These are phyloP conservation scores for Mythimna loreyi DNA, from an alignment of 2,888 invertebrate species.

Conservation along the genomic window DNA sequence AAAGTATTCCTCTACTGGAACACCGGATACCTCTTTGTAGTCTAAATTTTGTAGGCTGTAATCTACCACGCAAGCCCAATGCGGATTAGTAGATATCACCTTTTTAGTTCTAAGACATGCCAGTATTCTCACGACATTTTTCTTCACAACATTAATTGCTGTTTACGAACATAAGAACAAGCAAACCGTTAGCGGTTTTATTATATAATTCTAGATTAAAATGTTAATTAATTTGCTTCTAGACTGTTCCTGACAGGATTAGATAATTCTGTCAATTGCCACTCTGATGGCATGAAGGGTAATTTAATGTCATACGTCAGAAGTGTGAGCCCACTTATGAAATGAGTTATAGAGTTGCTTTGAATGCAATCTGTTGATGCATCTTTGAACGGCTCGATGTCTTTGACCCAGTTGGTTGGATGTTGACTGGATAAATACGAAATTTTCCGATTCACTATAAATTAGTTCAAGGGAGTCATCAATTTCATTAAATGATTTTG, in stretches of 20 bases:
- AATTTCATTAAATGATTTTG: too few relatives aligned
- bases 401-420: slow-evolving; percentile 27
- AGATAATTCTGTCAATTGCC: slow-evolving; percentile 50
- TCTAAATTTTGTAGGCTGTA: too few relatives aligned
- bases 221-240: slow-evolving; percentile 39
- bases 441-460: neutral
- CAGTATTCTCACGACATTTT: too few relatives aligned
- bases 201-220: slow-evolving; percentile 9
- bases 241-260: slow-evolving; percentile 29
- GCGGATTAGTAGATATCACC: too few relatives aligned
- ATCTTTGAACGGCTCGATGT: slow-evolving; percentile 4
- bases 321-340: slow-evolving; percentile 4
- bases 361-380: slow-evolving; percentile 12
- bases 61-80: too few relatives aligned
- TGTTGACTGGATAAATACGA: slow-evolving; percentile 7
- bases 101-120: too few relatives aligned
- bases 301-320: slow-evolving; percentile 1
- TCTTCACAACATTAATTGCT: too few relatives aligned
- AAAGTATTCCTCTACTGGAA: too few relatives aligned
- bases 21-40: too few relatives aligned
- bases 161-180: neutral
- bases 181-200: neutral
- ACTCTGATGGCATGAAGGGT: neutral
- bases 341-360: neutral
- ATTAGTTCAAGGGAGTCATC: slow-evolving; percentile 26